phyloP scores from a whole-genome alignment of 2,797 vertebrate genomes.

The Bradypodion ventrale region DNA sequence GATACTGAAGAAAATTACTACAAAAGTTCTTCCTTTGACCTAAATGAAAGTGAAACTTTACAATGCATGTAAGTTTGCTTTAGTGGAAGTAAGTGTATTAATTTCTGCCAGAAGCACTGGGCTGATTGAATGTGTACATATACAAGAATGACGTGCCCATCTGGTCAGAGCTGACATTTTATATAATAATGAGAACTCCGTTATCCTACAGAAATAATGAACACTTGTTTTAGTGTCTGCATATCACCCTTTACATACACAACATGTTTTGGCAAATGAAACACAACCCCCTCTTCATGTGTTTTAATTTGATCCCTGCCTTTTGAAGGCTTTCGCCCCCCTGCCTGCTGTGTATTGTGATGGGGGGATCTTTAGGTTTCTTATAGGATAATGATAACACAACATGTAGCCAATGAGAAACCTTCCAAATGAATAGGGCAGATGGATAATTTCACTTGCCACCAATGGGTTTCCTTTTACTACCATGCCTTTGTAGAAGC shows the following conservation, averaged over 20 bases:
- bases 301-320: conserved; percentile 78
- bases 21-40: not conserved
- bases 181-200: conserved; percentile 40
- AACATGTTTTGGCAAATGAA: conserved; percentile 71
- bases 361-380: conserved; percentile 66
- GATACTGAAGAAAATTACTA: too few relatives aligned
- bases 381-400: conserved; percentile 67
- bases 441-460: not conserved
- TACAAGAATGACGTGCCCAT: conserved; percentile 28
- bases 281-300: conserved; percentile 74
- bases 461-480: conserved; percentile 18
- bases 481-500: not conserved
- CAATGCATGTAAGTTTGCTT: not conserved
- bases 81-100: conserved; percentile 27
- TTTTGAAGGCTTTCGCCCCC: conserved; percentile 73
- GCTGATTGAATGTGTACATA: conserved; percentile 36
- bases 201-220: conserved; percentile 35
- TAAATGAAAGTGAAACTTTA: not conserved
- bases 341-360: conserved; percentile 67
- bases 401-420: conserved; percentile 65
- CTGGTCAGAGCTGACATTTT: conserved; percentile 35
- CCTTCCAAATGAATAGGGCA: conserved; percentile 40
- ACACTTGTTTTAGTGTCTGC: conserved; percentile 59
- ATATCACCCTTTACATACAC: conserved; percentile 45
- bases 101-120: not conserved